Evolutionary conservation across 1,140 invertebrate species (phyloP), one percentile per base, ranked within the genome.

Genomic region (Drosophila bocqueti): DNA sequence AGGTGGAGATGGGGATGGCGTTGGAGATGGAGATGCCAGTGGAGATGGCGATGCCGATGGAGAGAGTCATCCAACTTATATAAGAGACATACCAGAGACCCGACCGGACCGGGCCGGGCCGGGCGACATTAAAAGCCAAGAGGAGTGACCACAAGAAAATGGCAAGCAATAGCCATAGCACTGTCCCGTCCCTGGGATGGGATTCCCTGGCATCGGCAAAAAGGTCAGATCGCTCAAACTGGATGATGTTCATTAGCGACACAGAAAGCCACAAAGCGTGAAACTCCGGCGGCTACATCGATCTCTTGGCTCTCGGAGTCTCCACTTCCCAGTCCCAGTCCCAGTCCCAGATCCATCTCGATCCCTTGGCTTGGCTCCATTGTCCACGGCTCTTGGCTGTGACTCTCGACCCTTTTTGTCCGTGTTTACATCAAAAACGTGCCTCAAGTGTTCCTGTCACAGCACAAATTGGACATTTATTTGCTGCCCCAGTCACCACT

Each of bases 391-490:
- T 29, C 24, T 34, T 46, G 62, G 77, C 63, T 83, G 71, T 89
- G 84, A 83, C 83, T 89, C 65, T 78, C 81, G 81, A 89, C 85
- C 77, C 74, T 76, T 84, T 73, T 87, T 83, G 76, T 68, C 72
- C 83, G 85, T 89, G 84, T 84, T 87, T 87, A 89, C 84, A 89
- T 81, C 85, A 83, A 87, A 87, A 87, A 87, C 84, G 84, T 87
- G 84, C 84, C 85, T 83, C 84, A 89, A 87, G 85, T 87, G 84
- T 89, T 87, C 81, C 84, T 87, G 84, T 89, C 84, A 87, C 77
- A 76, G 81, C 81, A 89, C 84, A 89, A 87, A 89, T 89, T 87
- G 85, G 84, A 87, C 84, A 87, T 89, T 87, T 89, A 87, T 87
- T 89, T 89, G 84, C 65, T 85, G 83, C 72, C 65, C 57, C 46